phyloP scores from a whole-genome alignment of 2,113 vertebrate genomes.

The Steatornis caripensis region DNA sequence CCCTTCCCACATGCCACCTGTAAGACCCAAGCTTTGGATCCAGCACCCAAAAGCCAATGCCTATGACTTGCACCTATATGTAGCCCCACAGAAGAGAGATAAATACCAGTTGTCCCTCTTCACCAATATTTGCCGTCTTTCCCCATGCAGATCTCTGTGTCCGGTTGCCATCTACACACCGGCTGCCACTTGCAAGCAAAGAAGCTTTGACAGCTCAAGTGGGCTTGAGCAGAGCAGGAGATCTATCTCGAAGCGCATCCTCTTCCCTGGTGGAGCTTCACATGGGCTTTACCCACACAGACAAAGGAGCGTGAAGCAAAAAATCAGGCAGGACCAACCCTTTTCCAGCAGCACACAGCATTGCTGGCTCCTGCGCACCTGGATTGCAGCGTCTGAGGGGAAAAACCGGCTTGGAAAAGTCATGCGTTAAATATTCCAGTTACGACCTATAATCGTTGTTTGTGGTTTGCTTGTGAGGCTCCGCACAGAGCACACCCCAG shows the following conservation, averaged over 20 bases:
- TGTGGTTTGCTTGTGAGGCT: neutral
- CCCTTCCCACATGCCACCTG: rapidly evolving
- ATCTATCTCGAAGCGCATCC: neutral
- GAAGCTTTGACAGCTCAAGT: neutral
- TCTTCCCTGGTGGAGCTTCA: neutral
- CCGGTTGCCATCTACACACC: neutral
- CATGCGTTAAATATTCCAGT: neutral
- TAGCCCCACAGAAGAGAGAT: neutral
- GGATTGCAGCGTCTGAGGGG: rapidly evolving
- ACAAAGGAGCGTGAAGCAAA: neutral
- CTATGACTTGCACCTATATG: neutral
- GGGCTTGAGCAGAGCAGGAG: neutral
- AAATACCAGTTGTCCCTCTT: neutral
- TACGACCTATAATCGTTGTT: neutral
- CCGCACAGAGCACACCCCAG: neutral
- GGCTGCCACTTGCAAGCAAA: neutral
- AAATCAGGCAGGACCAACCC: neutral
- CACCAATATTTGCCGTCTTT: neutral
- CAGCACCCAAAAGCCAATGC: neutral
- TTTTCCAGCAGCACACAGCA: neutral
- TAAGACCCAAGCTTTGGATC: neutral
- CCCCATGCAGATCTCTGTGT: neutral
- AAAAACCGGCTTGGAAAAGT: neutral
- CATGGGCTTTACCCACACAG: neutral
- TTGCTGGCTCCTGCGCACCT: neutral